Evolutionary conservation across 2,797 vertebrate genomes (phyloP), one percentile per base, ranked within the genome.

Genomic region (Mormyrus hasselquistii): DNA sequence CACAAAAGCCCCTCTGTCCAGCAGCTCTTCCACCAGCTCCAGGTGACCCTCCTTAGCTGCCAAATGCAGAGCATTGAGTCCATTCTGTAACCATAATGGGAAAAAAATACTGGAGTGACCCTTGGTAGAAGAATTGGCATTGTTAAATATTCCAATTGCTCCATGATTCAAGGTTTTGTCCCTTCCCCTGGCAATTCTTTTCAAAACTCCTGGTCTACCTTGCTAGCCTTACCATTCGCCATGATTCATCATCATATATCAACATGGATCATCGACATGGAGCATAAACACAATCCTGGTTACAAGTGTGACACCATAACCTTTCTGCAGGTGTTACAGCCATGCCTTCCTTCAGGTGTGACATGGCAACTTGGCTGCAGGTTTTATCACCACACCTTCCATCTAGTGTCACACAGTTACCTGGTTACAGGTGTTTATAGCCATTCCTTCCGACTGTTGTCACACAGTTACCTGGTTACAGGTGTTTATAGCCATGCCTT

Each of bases 1-100:
- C 92, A 99, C 98, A 0, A 95, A 91, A 0, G 98, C 97, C 62
- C 98, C 98, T 94, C 98, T 97, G 89, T 98, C 98, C 95, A 99
- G 29, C 29, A 99, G 92, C 88, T 99, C 98, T 89, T 99, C 98
- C 41, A 99, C 98, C 90, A 99, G 94, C 69, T 97, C 97, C 93
- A 96, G 95, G 0, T 99, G 98, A 86, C 98, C 98, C 91, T 99
- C 98, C 92, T 99, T 99, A 83, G 98, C 98, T 2, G 98, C 98
- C 93, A 99, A 95, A 90, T 99, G 98, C 87, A 99, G 95, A 0
- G 98, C 98, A 29, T 99, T 99, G 92, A 99, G 96, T 91, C 98
- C 98, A 94, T 99, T 99, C 98, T 99, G 91, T 14, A 94, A 93
- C 29, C 87, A 87, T 73, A 44, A 8, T 16, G 84, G 12, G 4